A percentile compares a stretch with the other conserved stretches of the same genome.
Conservation (phyloP, 2,113 vertebrate genomes). For the Urocitellus parryii region DNA sequence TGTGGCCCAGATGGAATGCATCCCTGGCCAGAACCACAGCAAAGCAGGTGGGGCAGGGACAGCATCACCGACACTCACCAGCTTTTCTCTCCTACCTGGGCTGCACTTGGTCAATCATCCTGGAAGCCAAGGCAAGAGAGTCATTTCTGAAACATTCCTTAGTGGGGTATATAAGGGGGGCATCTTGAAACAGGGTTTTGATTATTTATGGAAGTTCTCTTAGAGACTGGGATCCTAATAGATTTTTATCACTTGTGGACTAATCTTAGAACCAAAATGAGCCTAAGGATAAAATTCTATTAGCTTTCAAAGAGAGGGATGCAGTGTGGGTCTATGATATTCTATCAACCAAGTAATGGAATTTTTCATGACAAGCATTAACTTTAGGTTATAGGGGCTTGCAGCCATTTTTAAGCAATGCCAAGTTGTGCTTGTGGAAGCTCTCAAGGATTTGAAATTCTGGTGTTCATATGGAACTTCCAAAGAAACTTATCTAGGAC, state of each 20-base stretch:
- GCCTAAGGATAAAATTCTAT: not conserved
- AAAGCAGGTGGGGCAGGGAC: fast-evolving
- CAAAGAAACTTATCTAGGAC: not conserved
- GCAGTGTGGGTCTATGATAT: not conserved
- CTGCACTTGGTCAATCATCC: not conserved
- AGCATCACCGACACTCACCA: fast-evolving
- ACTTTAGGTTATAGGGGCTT: not conserved
- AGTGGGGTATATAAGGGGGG: not conserved
- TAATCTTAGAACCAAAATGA: constrained; percentile 37
- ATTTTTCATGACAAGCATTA: not conserved
- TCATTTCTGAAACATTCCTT: not conserved
- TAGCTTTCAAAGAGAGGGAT: not conserved
- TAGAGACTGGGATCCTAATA: not conserved
- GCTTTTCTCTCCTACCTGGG: not conserved
- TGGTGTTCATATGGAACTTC: not conserved
- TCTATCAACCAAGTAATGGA: not conserved
- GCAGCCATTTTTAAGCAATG: not conserved
- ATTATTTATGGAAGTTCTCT: not conserved
- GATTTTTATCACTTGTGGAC: not conserved
- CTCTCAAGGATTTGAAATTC: constrained; percentile 6
- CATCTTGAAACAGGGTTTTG: not conserved
- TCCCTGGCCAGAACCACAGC: not conserved
- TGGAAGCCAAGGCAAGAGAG: not conserved
- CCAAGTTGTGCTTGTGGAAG: not conserved
- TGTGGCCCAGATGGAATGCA: not conserved